These are phyloP conservation scores for Hylaea fasciaria DNA, from an alignment of 2,888 invertebrate genomes.

Conservation along the genomic window DNA sequence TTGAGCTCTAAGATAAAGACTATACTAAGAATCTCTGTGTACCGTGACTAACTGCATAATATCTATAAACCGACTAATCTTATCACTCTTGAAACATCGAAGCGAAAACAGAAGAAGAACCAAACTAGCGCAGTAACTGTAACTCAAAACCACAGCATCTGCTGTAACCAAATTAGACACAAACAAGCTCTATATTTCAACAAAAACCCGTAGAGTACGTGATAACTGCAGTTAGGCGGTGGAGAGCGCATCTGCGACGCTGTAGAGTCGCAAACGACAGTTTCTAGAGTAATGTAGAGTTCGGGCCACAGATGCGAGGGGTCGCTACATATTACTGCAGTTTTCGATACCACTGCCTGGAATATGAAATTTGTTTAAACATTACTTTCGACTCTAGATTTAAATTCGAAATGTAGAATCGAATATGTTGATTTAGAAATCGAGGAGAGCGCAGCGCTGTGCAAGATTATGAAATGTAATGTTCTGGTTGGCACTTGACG, in stretches of 20 bases:
- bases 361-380: not conserved
- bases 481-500: no score
- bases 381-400: not conserved
- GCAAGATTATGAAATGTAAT: no score
- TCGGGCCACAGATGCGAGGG: not conserved
- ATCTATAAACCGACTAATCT: no score
- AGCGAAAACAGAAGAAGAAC: no score
- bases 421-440: no score
- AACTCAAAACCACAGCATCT: not conserved
- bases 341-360: not conserved
- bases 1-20: no score
- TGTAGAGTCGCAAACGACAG: not conserved
- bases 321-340: not conserved
- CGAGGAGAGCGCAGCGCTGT: no score
- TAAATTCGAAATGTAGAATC: not conserved
- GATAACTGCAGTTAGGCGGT: conserved; percentile 1
- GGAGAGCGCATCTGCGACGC: not conserved
- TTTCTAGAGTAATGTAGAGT: not conserved
- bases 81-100: no score
- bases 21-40: no score
- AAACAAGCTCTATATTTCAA: not conserved
- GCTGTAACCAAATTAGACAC: not conserved
- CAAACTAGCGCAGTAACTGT: no score
- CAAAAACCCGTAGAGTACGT: no score
- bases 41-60: no score